Evolutionary conservation across 1,140 invertebrate species (phyloP).

Genomic region (Lepidotrigona ventralis): DNA sequence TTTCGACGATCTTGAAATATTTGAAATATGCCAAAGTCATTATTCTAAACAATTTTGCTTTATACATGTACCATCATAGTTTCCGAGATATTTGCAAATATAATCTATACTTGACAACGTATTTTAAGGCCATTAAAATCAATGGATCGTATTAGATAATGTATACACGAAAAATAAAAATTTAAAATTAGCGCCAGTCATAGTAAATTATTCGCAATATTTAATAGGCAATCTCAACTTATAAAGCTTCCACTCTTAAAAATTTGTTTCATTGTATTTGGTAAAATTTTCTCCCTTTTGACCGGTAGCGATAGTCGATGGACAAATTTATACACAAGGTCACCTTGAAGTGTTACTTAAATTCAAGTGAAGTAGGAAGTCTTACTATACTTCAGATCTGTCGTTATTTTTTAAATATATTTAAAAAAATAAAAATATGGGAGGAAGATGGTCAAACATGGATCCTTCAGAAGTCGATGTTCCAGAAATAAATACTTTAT

Average conservation of each 20-base stretch:
- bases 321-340: conserved; percentile 5
- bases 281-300: background rate
- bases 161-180: background rate
- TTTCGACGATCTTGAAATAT: no score
- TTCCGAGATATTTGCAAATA: no score
- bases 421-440: conserved; percentile 79
- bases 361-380: conserved; percentile 33
- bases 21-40: no score
- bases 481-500: conserved; percentile 86
- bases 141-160: background rate
- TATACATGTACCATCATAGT: no score
- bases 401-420: background rate
- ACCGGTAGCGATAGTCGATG: background rate
- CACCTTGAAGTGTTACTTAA: conserved; percentile 68
- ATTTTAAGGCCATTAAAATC: no score
- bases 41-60: no score
- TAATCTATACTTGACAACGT: no score
- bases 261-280: conserved; percentile 17
- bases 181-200: conserved; percentile 32
- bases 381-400: background rate
- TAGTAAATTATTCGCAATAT: conserved; percentile 8
- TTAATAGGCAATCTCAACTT: background rate
- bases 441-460: conserved; percentile 87
- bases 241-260: conserved; percentile 26
- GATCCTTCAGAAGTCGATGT: conserved; percentile 88